Percentiles rank a stretch among this genome's conserved stretches.
phyloP scores from a whole-genome alignment of 2,888 invertebrate genomes.

The Prosapia bicincta region DNA sequence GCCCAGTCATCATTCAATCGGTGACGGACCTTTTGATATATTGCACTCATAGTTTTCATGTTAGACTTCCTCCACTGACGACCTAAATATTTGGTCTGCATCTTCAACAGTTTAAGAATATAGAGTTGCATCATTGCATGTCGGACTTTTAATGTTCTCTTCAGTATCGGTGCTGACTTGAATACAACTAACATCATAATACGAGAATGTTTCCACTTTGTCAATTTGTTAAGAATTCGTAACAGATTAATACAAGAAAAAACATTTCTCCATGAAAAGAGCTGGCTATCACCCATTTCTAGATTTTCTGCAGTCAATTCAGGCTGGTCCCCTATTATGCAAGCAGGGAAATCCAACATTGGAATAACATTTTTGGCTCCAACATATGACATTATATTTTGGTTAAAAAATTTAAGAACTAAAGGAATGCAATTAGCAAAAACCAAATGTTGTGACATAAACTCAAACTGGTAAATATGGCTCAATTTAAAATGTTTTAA shows the following conservation, averaged over 20 bases:
- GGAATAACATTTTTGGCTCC: constrained; percentile 92
- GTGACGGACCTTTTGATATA: constrained; percentile 95
- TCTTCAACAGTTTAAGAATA: constrained; percentile 94
- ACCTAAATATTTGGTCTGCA: constrained; percentile 99
- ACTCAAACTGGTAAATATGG: constrained; percentile 99
- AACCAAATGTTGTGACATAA: constrained; percentile 97
- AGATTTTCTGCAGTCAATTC: constrained; percentile 90
- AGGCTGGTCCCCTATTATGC: constrained; percentile 92
- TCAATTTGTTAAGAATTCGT: constrained; percentile 94
- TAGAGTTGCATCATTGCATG: constrained; percentile 98
- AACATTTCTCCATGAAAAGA: constrained; percentile 97
- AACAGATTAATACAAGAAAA: constrained; percentile 97
- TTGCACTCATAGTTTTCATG: constrained; percentile 99
- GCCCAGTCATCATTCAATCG: constrained; percentile 99
- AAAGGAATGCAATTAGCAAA: constrained; percentile 99
- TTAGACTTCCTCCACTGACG: constrained; percentile 99
- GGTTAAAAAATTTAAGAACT: constrained; percentile 97
- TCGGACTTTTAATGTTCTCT: constrained; percentile 90
- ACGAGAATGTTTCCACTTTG: constrained; percentile 99
- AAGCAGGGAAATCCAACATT: constrained; percentile 91
- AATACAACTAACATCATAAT: constrained; percentile 99
- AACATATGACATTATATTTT: constrained; percentile 93
- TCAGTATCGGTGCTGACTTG: constrained; percentile 97
- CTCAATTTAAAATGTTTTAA: constrained; percentile 97
- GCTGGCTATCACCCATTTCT: constrained; percentile 77